Evolutionary conservation across 2,113 vertebrate genomes (phyloP).

Genomic region (Turdus rufiventris): DNA sequence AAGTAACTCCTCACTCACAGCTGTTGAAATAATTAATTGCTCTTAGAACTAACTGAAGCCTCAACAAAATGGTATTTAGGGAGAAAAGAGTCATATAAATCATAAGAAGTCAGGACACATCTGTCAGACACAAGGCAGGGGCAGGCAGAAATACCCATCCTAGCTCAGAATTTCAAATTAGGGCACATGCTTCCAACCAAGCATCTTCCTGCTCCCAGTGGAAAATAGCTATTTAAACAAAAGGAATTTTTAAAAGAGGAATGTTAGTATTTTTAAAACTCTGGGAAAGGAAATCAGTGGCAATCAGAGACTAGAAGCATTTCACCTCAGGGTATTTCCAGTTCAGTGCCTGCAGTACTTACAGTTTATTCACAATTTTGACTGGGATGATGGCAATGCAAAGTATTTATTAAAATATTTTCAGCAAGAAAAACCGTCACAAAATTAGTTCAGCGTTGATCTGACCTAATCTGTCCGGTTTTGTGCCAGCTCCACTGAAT

Average conservation of each 20-base stretch:
- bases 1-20: not conserved
- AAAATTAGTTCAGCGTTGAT: not conserved
- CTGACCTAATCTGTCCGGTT: not conserved
- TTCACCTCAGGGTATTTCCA: not conserved
- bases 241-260: not conserved
- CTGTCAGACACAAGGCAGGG: not conserved
- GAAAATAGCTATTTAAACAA: not conserved
- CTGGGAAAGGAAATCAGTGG: not conserved
- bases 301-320: not conserved
- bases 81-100: not conserved
- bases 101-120: not conserved
- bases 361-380: not conserved
- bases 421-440: not conserved
- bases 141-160: not conserved
- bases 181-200: not conserved
- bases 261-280: not conserved
- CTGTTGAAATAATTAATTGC: not conserved
- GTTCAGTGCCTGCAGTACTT: not conserved
- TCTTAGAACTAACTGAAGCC: not conserved
- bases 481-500: not conserved
- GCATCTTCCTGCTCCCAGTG: not conserved
- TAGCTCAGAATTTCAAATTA: not conserved
- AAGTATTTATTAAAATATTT: not conserved
- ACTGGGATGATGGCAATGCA: not conserved
- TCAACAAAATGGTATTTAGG: not conserved